Percentiles rank a stretch among this genome's conserved stretches.
phyloP scores from a whole-genome alignment of 2,797 vertebrate species.

The Hyperoplus immaculatus region DNA sequence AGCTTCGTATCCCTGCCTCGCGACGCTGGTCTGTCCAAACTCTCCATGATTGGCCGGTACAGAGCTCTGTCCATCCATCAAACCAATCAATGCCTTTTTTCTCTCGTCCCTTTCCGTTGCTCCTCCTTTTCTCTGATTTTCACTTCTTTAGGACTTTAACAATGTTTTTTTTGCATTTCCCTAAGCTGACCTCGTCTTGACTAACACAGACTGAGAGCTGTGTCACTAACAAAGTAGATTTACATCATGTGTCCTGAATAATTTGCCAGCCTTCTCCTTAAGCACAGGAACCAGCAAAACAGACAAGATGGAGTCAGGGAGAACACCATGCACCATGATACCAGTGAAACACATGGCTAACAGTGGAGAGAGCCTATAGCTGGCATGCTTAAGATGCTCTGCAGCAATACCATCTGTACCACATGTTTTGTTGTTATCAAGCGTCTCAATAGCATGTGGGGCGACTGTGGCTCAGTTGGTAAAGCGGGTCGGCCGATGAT shows the following conservation, averaged over 20 bases:
- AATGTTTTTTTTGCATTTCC: slow-evolving; percentile 1
- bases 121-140: not conserved
- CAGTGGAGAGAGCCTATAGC: too few species aligned
- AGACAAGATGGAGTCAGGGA: too few species aligned
- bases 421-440: too few species aligned
- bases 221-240: not conserved
- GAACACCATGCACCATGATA: too few species aligned
- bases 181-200: slow-evolving; percentile 33
- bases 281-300: too few species aligned
- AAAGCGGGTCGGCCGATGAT: too few species aligned
- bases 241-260: slow-evolving; percentile 25
- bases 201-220: slow-evolving; percentile 38
- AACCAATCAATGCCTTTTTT: slow-evolving; percentile 17
- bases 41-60: slow-evolving; percentile 98
- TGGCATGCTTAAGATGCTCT: too few species aligned
- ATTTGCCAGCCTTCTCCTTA: too few species aligned
- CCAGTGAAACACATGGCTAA: too few species aligned
- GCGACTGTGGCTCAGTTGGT: too few species aligned
- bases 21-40: slow-evolving; percentile 99
- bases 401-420: too few species aligned
- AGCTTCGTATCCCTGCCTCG: slow-evolving; percentile 93
- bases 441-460: too few species aligned
- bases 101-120: not conserved
- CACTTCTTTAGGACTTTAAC: not conserved
- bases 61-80: slow-evolving; percentile 73